These are phyloP conservation scores for Junonia oenone DNA, from an alignment of 2,888 invertebrate genomes.

Conservation along the genomic window DNA sequence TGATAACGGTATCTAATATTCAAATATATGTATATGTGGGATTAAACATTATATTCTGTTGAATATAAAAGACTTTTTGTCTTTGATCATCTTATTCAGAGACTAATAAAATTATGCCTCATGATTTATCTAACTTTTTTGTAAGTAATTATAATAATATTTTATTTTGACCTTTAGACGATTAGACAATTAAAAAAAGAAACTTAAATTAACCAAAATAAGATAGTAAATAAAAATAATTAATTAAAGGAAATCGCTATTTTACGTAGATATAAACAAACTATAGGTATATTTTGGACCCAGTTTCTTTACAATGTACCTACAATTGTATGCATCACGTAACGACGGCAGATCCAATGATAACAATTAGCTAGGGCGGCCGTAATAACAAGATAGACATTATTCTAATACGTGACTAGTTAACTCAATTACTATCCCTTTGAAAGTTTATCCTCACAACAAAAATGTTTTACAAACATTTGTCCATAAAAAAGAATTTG, in stretches of 20 bases:
- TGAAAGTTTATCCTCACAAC: background rate
- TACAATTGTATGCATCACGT: background rate
- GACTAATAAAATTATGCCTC: too few relatives aligned
- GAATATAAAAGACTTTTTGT: background rate
- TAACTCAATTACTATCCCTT: slow-evolving; percentile 30
- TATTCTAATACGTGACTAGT: slow-evolving; percentile 39
- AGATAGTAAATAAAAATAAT: too few relatives aligned
- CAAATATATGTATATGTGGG: background rate
- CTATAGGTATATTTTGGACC: too few relatives aligned
- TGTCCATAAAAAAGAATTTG: too few relatives aligned
- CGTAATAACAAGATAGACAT: slow-evolving; percentile 35
- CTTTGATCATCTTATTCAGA: too few relatives aligned
- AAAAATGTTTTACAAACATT: background rate
- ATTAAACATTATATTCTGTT: background rate
- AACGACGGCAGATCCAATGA: slow-evolving; percentile 7
- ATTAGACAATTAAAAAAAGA: too few relatives aligned
- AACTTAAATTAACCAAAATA: too few relatives aligned
- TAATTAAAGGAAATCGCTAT: too few relatives aligned
- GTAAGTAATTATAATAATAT: too few relatives aligned
- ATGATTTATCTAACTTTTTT: too few relatives aligned
- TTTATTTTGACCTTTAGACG: too few relatives aligned
- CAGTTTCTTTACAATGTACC: background rate
- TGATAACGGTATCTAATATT: background rate
- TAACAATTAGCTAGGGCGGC: slow-evolving; percentile 30
- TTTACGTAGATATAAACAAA: background rate